Evolutionary conservation across 2,797 vertebrate species (phyloP), one percentile per base, ranked within the genome.

Genomic region (Pseudopleuronectes americanus): DNA sequence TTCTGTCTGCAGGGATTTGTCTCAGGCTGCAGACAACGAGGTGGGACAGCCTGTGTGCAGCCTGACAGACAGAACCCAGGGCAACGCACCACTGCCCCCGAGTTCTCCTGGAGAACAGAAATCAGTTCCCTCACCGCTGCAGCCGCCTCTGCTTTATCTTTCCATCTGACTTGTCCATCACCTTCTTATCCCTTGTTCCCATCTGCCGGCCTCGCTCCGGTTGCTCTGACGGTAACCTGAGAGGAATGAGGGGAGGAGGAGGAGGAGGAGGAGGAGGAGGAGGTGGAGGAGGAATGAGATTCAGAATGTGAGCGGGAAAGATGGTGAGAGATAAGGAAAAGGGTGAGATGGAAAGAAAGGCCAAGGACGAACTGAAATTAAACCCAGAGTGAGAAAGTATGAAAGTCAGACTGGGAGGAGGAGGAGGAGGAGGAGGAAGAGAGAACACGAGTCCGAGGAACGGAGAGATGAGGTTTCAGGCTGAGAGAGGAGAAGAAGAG

Each of bases 361-460:
- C 58, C 65, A 64, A 72, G 57, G 84, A 74, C 59, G 74, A 86
- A 76, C 10, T 41, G 68, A 80, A 83, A 87, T 85, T 55, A 86
- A 86, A 90, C 2, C 62, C 58, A 1, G 55, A 74, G 64, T 14
- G 72, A 78, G 60, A 26, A 36, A 56, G 64, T 61, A 55, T 64
- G 71, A 72, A 67, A 74, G 79, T 78, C 43, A 0, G 63, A 69
- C 17, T 3, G 55, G 24, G 24, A 24, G 24, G 24, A 3, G 24
- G 65, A 68, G 45, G 26, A 28, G 26, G 7, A 28, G 28, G 28
- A 28, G 26, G 61, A 23, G 56, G 8, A 38, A 23, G 33, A 22
- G 6, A 5, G 72, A 57, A 60, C 82, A 83, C 74, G 28, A 31
- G 28, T 31, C 0, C 1, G 28, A 31, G 28, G 28, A 7, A 31